A percentile compares a stretch with the other conserved stretches of the same genome.
Evolutionary conservation across 2,113 vertebrate genomes (phyloP).

Genomic region (Protomyctophum bolini): DNA sequence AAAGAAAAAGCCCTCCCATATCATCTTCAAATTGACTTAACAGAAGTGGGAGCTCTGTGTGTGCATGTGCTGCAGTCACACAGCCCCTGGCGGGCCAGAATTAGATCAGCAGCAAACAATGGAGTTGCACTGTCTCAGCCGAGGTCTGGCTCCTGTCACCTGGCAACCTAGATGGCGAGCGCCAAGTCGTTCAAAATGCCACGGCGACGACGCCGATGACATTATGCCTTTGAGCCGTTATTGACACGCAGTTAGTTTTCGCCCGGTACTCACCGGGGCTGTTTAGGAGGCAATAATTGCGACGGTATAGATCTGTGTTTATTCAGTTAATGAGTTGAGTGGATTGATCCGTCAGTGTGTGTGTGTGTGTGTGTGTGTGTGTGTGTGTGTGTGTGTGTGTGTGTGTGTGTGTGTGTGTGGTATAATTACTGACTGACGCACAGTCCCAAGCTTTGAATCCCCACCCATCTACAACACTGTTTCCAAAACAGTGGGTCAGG

Average conservation of each 20-base stretch:
- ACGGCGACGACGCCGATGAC: conserved; percentile 41
- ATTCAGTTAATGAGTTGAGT: conserved; percentile 57
- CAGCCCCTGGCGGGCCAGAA: not conserved
- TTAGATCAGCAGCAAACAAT: conserved; percentile 36
- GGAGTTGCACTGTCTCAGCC: no score
- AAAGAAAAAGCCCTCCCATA: not conserved
- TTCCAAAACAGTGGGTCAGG: no score
- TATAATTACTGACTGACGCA: conserved; percentile 47
- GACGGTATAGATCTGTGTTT: conserved; percentile 64
- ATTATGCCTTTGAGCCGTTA: conserved; percentile 56
- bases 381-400: no score
- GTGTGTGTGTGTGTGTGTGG: conserved; percentile 3
- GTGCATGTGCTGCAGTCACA: conserved; percentile 1
- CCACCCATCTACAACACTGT: not conserved
- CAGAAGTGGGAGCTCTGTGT: not conserved
- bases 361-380: not conserved
- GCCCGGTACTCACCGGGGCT: conserved; percentile 64
- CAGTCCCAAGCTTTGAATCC: conserved; percentile 37
- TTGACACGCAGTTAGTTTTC: conserved; percentile 68
- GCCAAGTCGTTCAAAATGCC: conserved; percentile 53
- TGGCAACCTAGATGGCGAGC: conserved; percentile 52
- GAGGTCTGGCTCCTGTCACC: conserved; percentile 38
- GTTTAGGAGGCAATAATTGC: conserved; percentile 71
- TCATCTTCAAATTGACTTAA: conserved; percentile 14
- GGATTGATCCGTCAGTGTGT: conserved; percentile 49